These are phyloP conservation scores for Ochotona curzoniae DNA, from an alignment of 2,113 vertebrate genomes.

Conservation along the genomic window DNA sequence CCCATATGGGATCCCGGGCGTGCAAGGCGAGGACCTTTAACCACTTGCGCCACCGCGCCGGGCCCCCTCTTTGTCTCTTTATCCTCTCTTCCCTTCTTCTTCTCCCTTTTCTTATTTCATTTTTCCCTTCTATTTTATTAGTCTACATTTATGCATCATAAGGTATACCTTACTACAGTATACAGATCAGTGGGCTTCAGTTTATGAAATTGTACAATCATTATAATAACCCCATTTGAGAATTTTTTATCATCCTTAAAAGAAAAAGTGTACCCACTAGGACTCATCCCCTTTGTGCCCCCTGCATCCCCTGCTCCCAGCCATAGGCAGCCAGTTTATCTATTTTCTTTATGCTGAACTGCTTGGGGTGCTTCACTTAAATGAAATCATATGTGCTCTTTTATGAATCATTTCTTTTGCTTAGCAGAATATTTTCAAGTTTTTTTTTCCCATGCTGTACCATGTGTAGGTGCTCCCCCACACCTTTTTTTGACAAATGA, in stretches of 20 bases:
- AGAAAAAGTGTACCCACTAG: not conserved
- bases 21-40: too few relatives aligned
- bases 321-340: not conserved
- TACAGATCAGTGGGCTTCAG: conserved; percentile 12
- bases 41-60: too few relatives aligned
- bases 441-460: not conserved
- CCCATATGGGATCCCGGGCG: too few relatives aligned
- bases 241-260: conserved; percentile 27
- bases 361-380: not conserved
- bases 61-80: too few relatives aligned
- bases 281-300: not conserved
- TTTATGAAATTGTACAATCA: not conserved
- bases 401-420: not conserved
- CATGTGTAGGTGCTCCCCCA: not conserved
- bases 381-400: not conserved
- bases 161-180: conserved; percentile 39
- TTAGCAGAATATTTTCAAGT: not conserved
- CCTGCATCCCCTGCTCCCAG: not conserved
- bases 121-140: not conserved
- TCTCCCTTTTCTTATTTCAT: not conserved
- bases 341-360: not conserved
- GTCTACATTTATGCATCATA: conserved; percentile 5
- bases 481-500: not conserved
- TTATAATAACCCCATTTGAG: not conserved
- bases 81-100: not conserved